A percentile compares a stretch with the other conserved stretches of the same genome.
Conservation (phyloP, 2,797 vertebrate genomes). For the Bovichtus variegatus region DNA sequence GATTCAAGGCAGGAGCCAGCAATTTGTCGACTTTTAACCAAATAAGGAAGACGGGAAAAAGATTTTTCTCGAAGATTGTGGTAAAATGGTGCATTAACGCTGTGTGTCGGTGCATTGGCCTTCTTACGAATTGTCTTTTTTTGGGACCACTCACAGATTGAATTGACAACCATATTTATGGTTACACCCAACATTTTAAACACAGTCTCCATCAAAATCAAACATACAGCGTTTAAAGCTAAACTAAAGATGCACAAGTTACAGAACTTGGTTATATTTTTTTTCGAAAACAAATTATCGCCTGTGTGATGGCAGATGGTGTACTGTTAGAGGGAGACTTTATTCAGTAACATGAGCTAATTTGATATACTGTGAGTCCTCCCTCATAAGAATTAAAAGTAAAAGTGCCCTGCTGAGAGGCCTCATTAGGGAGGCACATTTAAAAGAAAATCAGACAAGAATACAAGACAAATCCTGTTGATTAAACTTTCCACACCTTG, state of each 20-base stretch:
- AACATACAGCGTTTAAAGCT: background rate
- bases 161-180: conserved; percentile 50
- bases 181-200: too few species aligned
- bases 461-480: conserved; percentile 70
- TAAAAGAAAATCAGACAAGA: conserved; percentile 62
- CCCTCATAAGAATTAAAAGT: conserved; percentile 64
- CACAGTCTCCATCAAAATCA: background rate
- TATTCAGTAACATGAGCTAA: conserved; percentile 58
- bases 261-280: background rate
- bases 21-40: background rate
- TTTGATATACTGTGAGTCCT: conserved; percentile 58
- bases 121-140: conserved; percentile 16
- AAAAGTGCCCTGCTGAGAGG: conserved; percentile 66
- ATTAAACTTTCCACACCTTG: conserved; percentile 47
- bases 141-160: conserved; percentile 33
- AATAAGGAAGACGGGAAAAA: background rate
- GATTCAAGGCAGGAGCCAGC: background rate
- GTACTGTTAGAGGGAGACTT: conserved; percentile 42
- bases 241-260: conserved; percentile 26
- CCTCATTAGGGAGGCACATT: conserved; percentile 70
- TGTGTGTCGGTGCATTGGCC: background rate
- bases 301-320: conserved; percentile 57
- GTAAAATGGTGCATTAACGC: background rate
- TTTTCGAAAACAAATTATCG: conserved; percentile 19
- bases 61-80: background rate